phyloP scores from a whole-genome alignment of 2,888 invertebrate genomes.

The Lochmaea crataegi region DNA sequence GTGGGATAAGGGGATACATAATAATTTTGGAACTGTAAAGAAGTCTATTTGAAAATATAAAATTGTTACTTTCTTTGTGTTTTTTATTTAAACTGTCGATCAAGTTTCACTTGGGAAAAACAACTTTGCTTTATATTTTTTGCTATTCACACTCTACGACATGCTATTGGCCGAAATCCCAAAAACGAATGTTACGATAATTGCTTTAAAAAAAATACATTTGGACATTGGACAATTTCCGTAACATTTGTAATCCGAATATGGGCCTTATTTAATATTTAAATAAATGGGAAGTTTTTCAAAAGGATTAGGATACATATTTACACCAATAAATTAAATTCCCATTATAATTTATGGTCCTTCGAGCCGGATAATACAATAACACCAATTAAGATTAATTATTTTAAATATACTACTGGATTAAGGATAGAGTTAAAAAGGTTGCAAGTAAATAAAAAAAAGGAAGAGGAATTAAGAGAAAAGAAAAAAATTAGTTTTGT shows the following conservation, averaged over 20 bases:
- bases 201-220: too few species aligned
- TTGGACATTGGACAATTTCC: slow-evolving; percentile 37
- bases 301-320: not conserved
- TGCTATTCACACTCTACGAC: slow-evolving; percentile 51
- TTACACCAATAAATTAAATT: not conserved
- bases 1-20: too few species aligned
- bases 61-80: too few species aligned
- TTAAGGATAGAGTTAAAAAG: not conserved
- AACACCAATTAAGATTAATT: not conserved
- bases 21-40: too few species aligned
- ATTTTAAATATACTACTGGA: not conserved
- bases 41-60: too few species aligned
- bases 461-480: slow-evolving; percentile 5
- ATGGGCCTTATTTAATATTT: slow-evolving; percentile 61
- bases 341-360: not conserved
- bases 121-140: not conserved
- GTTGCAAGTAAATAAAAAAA: not conserved
- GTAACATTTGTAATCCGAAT: slow-evolving; percentile 67
- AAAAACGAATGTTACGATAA: slow-evolving; percentile 63
- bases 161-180: slow-evolving; percentile 64
- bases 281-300: slow-evolving; percentile 3
- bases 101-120: too few species aligned
- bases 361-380: not conserved
- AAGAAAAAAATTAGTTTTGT: slow-evolving; percentile 56
- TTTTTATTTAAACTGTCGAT: too few species aligned